Evolutionary conservation across 2,888 invertebrate species (phyloP).

Genomic region (Caenorhabditis sinica): DNA sequence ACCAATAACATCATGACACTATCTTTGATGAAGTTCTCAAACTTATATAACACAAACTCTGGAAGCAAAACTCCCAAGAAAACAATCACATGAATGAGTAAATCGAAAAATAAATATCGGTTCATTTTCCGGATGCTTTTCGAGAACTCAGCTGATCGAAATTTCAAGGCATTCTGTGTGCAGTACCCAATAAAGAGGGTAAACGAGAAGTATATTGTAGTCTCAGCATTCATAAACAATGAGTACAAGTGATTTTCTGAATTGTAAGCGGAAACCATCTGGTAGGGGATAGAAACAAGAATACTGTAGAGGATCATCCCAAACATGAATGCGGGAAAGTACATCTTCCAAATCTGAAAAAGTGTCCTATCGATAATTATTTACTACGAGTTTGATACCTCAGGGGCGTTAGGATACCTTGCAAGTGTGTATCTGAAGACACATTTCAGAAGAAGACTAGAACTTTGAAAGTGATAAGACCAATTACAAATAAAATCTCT

Average conservation of each 20-base stretch:
- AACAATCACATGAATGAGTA: background rate
- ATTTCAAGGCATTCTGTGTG: background rate
- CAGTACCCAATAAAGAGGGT: background rate
- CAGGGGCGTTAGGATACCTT: background rate
- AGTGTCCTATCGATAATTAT: too few species aligned
- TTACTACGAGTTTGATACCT: background rate
- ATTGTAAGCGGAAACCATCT: background rate
- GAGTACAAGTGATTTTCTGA: background rate
- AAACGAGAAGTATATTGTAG: background rate
- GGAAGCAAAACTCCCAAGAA: conserved; percentile 5
- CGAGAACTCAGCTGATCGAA: background rate
- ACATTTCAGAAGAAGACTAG: conserved; percentile 23
- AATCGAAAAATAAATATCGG: background rate
- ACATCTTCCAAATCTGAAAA: conserved; percentile 13
- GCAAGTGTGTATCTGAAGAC: conserved; percentile 10
- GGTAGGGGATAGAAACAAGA: background rate
- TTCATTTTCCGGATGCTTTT: background rate
- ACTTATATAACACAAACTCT: background rate
- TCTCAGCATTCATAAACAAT: conserved; percentile 7
- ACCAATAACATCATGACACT: background rate
- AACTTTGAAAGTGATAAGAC: conserved; percentile 29
- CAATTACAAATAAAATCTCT: conserved; percentile 12
- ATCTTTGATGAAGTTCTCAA: background rate
- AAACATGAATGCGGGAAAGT: background rate
- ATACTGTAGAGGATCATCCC: background rate